Evolutionary conservation across 2,888 invertebrate species (phyloP), one percentile per base, ranked within the genome.

Genomic region (Platycheirus albimanus): DNA sequence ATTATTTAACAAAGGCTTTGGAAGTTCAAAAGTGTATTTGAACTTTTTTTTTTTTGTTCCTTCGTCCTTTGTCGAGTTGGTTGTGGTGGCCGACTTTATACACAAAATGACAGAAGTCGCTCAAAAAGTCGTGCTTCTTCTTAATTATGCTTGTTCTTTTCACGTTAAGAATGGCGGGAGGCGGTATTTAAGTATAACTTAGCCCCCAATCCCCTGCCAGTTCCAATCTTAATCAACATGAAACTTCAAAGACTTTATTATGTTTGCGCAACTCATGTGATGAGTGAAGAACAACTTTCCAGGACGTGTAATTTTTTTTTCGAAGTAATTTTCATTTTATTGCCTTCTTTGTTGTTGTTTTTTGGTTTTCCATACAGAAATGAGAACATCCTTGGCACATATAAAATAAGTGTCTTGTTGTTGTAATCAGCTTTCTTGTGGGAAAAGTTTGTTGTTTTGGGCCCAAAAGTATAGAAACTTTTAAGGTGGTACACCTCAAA

Each of bases 391-490:
- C n/a, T n/a, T n/a, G n/a, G n/a, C 56, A 52, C 54, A 49, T 24
- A 20, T 20, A 30, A 28, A 43, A 30, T 61, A 61, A 61, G 61
- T 45, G 19, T 45, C 13, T 67, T 56, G 56, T 58, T 47, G 13
- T 56, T 58, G 36, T 70, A 47, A 47, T 67, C 38, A 28, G 41
- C 38, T 61, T 71, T 51, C 38, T 38, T 69, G 45, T 28, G 20
- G 19, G 15, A 30, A 61, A 76, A 76, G 33, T 76, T 76, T 47
- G 33, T 61, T 52, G 36, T 61, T 69, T 54, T 41, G 30, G 20
- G 30, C 30, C 24, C 13, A 20, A 51, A 47, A 61, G 45, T 45
- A 61, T 17, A 3, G 33, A 66, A 78, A 71, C 72, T 78, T 71
- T 61, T 52, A 43, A 45, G 58, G 33, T 71, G 30, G 20, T 49